phyloP scores from a whole-genome alignment of 2,888 invertebrate genomes.

The Sericinus montela region DNA sequence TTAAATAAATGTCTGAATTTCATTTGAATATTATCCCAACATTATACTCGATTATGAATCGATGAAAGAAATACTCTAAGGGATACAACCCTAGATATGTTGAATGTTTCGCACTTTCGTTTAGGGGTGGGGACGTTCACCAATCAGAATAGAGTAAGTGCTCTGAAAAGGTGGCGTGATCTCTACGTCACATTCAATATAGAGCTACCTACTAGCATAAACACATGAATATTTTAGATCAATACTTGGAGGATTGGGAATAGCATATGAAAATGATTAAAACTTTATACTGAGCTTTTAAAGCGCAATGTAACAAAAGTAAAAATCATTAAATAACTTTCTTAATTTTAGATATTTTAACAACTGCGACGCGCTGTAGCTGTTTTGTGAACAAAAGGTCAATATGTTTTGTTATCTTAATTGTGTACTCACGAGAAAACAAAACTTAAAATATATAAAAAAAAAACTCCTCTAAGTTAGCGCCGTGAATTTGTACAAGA shows the following conservation, averaged over 20 bases:
- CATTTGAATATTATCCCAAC: background rate
- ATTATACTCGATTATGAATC: conserved; percentile 1
- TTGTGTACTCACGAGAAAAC: no score
- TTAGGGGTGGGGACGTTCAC: conserved; percentile 48
- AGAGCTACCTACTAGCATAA: conserved; percentile 31
- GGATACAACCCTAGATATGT: conserved; percentile 51
- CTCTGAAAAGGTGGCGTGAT: conserved; percentile 74
- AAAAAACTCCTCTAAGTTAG: no score
- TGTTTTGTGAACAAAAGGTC: no score
- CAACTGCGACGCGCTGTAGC: no score
- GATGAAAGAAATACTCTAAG: conserved; percentile 20
- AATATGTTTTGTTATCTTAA: no score
- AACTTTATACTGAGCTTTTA: background rate
- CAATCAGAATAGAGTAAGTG: conserved; percentile 53
- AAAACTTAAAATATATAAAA: no score
- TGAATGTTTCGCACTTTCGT: conserved; percentile 58
- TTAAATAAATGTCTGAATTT: background rate
- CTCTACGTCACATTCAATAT: conserved; percentile 58
- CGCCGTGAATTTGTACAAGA: no score
- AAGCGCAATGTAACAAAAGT: background rate
- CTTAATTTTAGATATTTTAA: no score
- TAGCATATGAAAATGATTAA: conserved; percentile 20
- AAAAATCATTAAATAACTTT: background rate
- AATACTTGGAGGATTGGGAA: conserved; percentile 32
- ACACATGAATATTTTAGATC: conserved; percentile 15